These are phyloP conservation scores for Spisula subtruncata DNA, from an alignment of 2,888 invertebrate species.

Conservation along the genomic window DNA sequence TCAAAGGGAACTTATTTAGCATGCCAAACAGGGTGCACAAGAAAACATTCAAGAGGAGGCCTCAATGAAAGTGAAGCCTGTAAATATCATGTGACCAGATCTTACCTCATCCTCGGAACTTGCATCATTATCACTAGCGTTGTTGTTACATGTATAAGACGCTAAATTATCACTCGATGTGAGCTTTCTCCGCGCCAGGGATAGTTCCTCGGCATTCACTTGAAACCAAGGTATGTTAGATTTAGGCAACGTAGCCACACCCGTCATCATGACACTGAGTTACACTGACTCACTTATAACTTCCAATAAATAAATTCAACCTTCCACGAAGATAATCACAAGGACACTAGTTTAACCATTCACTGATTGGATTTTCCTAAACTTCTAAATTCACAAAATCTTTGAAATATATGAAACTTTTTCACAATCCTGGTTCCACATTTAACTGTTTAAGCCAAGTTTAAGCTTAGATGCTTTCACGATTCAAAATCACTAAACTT, in stretches of 20 bases:
- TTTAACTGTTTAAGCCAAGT: no score
- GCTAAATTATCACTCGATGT: constrained; percentile 12
- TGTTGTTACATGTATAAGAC: neutral
- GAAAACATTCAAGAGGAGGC: neutral
- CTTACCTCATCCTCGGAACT: constrained; percentile 24
- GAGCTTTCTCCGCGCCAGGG: constrained; percentile 22
- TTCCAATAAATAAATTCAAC: neutral
- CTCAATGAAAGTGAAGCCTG: no score
- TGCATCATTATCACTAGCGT: neutral
- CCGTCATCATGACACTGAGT: neutral
- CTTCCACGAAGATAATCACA: no score
- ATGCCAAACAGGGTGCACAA: neutral
- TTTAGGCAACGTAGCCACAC: constrained; percentile 51
- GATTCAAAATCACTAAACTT: no score
- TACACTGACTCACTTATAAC: neutral
- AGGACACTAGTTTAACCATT: no score
- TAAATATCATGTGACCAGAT: no score
- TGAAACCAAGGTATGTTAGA: constrained; percentile 60
- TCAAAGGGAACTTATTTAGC: neutral
- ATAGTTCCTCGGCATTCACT: constrained; percentile 44
- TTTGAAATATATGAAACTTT: neutral
- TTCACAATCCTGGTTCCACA: no score
- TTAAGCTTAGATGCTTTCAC: no score
- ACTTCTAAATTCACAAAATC: no score
- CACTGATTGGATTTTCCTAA: no score